Evolutionary conservation across 2,113 vertebrate species (phyloP), one percentile per base, ranked within the genome.

Genomic region (Arothron firmamentum): DNA sequence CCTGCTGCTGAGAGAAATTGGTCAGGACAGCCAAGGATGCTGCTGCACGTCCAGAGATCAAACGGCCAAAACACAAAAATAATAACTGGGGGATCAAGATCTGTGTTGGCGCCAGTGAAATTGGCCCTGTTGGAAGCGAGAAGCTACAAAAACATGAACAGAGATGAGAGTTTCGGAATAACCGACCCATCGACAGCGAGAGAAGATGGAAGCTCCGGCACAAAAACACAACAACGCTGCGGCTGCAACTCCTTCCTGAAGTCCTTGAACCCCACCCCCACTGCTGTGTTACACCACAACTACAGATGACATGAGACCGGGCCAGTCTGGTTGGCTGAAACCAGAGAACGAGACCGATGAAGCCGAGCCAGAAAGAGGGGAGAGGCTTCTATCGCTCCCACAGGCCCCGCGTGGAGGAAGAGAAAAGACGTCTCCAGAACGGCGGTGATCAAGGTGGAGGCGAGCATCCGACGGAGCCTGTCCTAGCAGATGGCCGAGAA

Each of bases 401-500:
- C 52, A 68, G 71, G 55, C 70, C 67, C 59, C 50, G 34, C 54
- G 34, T 54, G 52, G 12, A 78, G 59, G 28, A 31, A 69, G 23
- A 77, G 55, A 48, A 62, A 7, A 53, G 58, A 75, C 60, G 20
- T 73, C 74, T 80, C 65, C 74, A 51, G 68, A 15, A 65, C 65
- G 60, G 58, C 45, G 57, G 62, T 72, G 70, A 80, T 72, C 48
- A 68, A 82, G 81, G 81, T 79, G 70, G 78, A 78, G 78, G 81
- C 76, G 81, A 81, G 69, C 65, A 80, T 77, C 74, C 67, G 49
- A 54, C 60, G 70, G 72, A 84, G 81, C 78, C 74, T 81, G 80
- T 77, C 78, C 67, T 64, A 86, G 79, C 83, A 87, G 81, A 87
- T 86, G 85, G 85, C 80, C 74, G 67, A 83, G 79, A 80, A 86